Conservation (phyloP, 2,113 vertebrate species). For the Arvicanthis niloticus region DNA sequence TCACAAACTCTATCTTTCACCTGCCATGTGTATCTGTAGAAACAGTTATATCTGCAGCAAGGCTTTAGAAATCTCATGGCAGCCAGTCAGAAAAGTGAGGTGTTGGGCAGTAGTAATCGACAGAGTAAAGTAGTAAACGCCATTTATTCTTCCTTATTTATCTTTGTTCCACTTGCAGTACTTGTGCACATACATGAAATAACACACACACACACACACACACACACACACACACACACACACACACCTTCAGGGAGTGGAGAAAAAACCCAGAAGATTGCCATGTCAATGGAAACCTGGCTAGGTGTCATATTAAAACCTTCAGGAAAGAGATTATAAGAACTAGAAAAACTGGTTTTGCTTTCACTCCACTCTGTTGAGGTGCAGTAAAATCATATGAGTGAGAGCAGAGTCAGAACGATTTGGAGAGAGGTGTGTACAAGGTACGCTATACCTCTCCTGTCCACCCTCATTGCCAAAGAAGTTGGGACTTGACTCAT, state of each 20-base stretch:
- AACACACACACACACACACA: background rate
- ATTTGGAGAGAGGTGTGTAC: background rate
- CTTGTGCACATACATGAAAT: background rate
- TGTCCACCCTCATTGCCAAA: background rate
- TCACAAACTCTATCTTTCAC: conserved; percentile 36
- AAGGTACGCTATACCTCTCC: background rate
- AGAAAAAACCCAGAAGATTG: background rate
- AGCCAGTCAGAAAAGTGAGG: background rate
- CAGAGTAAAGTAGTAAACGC: background rate
- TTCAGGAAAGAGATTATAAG: conserved; percentile 50
- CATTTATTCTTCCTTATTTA: background rate
- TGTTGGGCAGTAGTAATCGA: background rate
- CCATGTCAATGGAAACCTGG: conserved; percentile 44
- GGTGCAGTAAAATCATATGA: conserved; percentile 37
- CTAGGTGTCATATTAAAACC: conserved; percentile 46
- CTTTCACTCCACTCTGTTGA: conserved; percentile 43
- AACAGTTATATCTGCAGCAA: background rate
- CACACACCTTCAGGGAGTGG: background rate
- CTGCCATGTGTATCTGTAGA: conserved; percentile 17
- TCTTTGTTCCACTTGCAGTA: background rate
- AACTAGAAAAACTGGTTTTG: conserved; percentile 76
- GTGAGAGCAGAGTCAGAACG: background rate
- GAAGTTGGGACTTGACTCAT: conserved; percentile 51
- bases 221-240: background rate
- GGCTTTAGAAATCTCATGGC: background rate